Evolutionary conservation across 2,888 invertebrate species (phyloP).

Genomic region (Oscheius myriophilus): DNA sequence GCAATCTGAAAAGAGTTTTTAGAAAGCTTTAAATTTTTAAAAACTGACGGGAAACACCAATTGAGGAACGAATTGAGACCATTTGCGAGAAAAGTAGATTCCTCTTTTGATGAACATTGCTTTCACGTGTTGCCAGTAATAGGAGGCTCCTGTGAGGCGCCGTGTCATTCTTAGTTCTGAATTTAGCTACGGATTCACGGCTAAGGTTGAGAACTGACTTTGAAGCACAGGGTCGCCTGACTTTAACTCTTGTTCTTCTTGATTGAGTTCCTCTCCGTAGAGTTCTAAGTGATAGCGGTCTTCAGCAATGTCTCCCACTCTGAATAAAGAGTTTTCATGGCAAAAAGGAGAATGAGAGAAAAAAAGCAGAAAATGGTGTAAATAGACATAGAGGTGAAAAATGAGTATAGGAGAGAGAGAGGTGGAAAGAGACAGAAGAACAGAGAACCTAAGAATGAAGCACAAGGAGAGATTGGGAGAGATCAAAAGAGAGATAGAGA

Average conservation of each 20-base stretch:
- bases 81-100: slow-evolving; percentile 51
- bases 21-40: no score
- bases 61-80: slow-evolving; percentile 57
- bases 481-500: no score
- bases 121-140: slow-evolving; percentile 39
- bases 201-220: slow-evolving; percentile 28
- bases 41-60: slow-evolving; percentile 46
- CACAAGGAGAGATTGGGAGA: no score
- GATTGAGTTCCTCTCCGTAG: slow-evolving; percentile 20
- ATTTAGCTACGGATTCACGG: no score
- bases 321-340: slow-evolving; percentile 27
- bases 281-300: slow-evolving; percentile 22
- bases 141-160: slow-evolving; percentile 38
- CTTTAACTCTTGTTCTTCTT: slow-evolving; percentile 20
- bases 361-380: no score
- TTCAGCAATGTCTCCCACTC: slow-evolving; percentile 54
- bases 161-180: slow-evolving; percentile 31
- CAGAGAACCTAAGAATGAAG: no score
- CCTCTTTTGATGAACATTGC: slow-evolving; percentile 56
- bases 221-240: slow-evolving; percentile 27
- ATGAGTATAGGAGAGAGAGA: no score
- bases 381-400: no score
- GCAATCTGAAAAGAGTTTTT: slow-evolving; percentile 36
- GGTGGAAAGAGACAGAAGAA: no score
- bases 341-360: no score